Percentiles rank a stretch among this genome's conserved stretches.
phyloP scores from a whole-genome alignment of 2,888 invertebrate species.

The Limnephilus marmoratus region DNA sequence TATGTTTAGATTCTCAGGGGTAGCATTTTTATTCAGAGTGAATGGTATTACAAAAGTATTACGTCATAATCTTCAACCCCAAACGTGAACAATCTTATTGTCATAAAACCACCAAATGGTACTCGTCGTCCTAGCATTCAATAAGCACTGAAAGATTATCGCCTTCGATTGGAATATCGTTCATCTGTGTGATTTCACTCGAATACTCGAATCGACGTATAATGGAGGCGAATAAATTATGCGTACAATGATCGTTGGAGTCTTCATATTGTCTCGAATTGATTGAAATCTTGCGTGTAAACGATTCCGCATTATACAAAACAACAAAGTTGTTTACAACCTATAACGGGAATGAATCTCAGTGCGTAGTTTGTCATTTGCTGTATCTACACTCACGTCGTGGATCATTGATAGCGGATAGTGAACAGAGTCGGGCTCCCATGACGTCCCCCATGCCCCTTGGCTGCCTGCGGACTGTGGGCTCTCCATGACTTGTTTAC shows the following conservation, averaged over 20 bases:
- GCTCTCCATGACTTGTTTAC: slow-evolving; percentile 38
- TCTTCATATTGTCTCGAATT: not conserved
- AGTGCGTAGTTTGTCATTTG: no score
- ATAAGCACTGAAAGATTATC: not conserved
- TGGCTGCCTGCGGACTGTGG: not conserved
- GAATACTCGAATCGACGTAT: not conserved
- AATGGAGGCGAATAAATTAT: not conserved
- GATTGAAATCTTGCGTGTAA: not conserved
- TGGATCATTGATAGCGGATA: no score
- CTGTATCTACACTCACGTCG: no score
- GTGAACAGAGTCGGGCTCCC: not conserved
- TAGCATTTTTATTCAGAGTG: no score
- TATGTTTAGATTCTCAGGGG: no score
- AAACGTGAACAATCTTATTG: not conserved
- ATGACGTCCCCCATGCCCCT: not conserved
- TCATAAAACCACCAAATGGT: not conserved
- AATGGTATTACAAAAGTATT: no score
- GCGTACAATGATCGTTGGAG: not conserved
- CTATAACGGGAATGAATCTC: no score
- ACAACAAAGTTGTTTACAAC: not conserved
- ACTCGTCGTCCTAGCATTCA: not conserved
- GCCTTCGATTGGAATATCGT: not conserved
- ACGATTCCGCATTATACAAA: not conserved
- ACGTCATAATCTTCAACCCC: not conserved
- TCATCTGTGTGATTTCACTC: not conserved